Conservation (phyloP, 2,888 invertebrate genomes). For the Eupithecia subfuscata region DNA sequence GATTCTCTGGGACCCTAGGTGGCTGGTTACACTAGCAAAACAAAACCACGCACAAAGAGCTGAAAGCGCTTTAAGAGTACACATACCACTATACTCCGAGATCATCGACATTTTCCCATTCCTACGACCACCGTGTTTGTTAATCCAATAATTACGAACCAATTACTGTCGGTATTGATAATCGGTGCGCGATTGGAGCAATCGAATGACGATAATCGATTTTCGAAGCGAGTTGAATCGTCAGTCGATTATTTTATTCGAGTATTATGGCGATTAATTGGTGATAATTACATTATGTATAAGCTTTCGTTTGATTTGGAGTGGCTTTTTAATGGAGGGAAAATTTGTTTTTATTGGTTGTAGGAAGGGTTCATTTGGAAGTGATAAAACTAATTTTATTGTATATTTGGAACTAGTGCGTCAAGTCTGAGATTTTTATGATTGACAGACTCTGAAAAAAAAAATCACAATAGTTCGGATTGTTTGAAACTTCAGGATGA, state of each 20-base stretch:
- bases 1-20: no score
- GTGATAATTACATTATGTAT: constrained; percentile 27
- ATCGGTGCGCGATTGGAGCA: constrained; percentile 35
- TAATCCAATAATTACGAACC: constrained; percentile 44
- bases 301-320: constrained; percentile 21
- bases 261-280: constrained; percentile 30
- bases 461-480: no score
- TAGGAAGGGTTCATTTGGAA: not conserved
- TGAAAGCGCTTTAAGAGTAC: no score
- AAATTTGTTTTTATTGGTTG: not conserved
- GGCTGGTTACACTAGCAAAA: no score
- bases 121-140: constrained; percentile 45
- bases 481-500: no score
- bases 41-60: no score
- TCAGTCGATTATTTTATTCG: constrained; percentile 21
- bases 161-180: constrained; percentile 37
- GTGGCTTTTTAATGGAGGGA: constrained; percentile 11
- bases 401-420: not conserved
- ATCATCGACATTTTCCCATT: constrained; percentile 29
- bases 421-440: no score
- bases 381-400: not conserved
- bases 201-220: constrained; percentile 42
- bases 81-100: no score
- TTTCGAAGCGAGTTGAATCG: constrained; percentile 21
- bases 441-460: no score